A percentile compares a stretch with the other conserved stretches of the same genome.
These are phyloP conservation scores for Dromius quadrimaculatus DNA, from an alignment of 2,888 invertebrate species.

Conservation along the genomic window DNA sequence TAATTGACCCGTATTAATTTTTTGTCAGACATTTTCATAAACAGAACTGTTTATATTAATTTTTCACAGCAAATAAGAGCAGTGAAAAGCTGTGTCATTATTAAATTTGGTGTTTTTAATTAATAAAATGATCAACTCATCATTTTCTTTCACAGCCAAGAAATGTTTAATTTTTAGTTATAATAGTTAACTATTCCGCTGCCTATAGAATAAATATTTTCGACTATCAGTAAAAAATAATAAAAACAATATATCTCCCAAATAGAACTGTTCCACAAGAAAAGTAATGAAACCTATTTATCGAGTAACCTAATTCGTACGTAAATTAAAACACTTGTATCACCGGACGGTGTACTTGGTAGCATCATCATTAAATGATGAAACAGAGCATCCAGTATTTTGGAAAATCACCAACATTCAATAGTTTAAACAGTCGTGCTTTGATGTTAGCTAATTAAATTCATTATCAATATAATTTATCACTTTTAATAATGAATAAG, in stretches of 20 bases:
- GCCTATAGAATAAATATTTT: not conserved
- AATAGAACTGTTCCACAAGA: slow-evolving; percentile 1
- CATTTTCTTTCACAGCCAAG: slow-evolving; percentile 27
- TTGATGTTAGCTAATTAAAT: not conserved
- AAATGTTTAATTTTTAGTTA: slow-evolving; percentile 23
- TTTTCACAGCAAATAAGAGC: slow-evolving; percentile 6
- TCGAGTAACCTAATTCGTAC: slow-evolving; percentile 17
- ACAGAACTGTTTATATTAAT: too few species aligned
- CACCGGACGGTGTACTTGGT: slow-evolving; percentile 38
- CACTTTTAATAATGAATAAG: slow-evolving; percentile 14
- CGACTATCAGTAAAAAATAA: not conserved
- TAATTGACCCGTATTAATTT: too few species aligned
- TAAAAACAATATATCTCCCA: not conserved
- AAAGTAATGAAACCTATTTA: slow-evolving; percentile 29
- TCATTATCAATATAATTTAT: not conserved
- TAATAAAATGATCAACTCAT: too few species aligned
- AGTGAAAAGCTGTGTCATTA: too few species aligned
- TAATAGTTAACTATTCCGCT: not conserved
- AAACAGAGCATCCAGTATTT: slow-evolving; percentile 12
- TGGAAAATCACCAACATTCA: slow-evolving; percentile 7
- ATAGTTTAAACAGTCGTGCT: not conserved
- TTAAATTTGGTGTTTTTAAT: too few species aligned
- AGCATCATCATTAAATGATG: slow-evolving; percentile 28
- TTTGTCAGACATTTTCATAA: too few species aligned
- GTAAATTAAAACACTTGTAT: slow-evolving; percentile 14